Percentiles rank a stretch among this genome's conserved stretches.
These are phyloP conservation scores for Grus americana DNA, from an alignment of 2,113 vertebrate genomes.

Conservation along the genomic window DNA sequence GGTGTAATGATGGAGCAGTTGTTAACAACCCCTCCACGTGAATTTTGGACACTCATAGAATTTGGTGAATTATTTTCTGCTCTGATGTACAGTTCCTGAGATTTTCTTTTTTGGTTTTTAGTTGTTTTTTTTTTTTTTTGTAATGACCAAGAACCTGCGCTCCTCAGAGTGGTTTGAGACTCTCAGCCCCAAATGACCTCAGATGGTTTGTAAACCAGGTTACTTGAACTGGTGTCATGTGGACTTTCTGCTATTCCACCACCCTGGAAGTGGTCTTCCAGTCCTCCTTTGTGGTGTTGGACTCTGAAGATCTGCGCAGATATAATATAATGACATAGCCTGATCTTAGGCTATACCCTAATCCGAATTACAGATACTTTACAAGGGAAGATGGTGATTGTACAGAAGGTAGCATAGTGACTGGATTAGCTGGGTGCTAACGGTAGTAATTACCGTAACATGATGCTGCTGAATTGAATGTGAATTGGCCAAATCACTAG, in stretches of 20 bases:
- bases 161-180: background rate
- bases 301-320: background rate
- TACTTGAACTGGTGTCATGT: background rate
- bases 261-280: background rate
- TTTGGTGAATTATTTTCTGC: background rate
- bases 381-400: background rate
- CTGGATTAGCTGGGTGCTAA: background rate
- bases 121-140: background rate
- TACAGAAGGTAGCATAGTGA: background rate
- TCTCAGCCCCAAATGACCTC: background rate
- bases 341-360: background rate
- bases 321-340: background rate
- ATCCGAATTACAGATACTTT: background rate
- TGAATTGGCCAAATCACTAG: background rate
- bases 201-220: background rate
- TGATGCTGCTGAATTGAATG: background rate
- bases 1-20: background rate
- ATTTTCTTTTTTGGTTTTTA: background rate
- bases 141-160: background rate
- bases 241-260: background rate
- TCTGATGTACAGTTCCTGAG: background rate
- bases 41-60: background rate
- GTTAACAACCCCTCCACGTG: background rate
- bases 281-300: background rate
- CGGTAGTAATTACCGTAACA: no score